Base-by-base conservation (phyloP, 35 echinoderm and acorn worm genomes). In the Apostichopus californicus region DNA sequence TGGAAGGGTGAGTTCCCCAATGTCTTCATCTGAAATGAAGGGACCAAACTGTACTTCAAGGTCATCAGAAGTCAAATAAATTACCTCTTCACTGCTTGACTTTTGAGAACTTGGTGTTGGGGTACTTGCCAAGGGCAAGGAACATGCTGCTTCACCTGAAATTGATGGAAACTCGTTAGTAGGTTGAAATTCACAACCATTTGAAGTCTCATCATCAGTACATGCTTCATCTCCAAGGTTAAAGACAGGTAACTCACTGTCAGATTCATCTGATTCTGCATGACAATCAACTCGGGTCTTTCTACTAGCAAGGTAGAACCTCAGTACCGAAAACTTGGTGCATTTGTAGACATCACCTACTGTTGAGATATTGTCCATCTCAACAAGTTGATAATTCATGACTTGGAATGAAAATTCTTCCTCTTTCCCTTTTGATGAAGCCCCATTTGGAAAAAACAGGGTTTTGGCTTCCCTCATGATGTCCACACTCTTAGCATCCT, bases 371-470 rank as follows among this genome's bases (percentile, higher is more conserved):
- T 84, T 57, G 54, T 84, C 55, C 81, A 84, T 84, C 54, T 84
- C 81, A 84, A 84, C 57, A 84, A 21, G 81, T 84, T 84, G 81
- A 17, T 84, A 89, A 34, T 89, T 77, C 87, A 72, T 89, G 10
- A 89, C 22, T 52, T 89, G 20, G 14, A 89, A 89, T 5, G 23
- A 28, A 89, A 89, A 70, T 25, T 72, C 61, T 89, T 72, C 87
- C 61, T 72, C 71, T 34, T 89, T 89, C 46, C 87, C 86, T 52
- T 17, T 89, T 89, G 52, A 55, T 70, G 61, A 72, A 72, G 46
- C 58, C 10, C 87, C 87, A 89, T 73, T 89, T 64, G n/a, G 63
- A 17, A 89, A 88, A 89, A 88, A 66, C 6, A 84, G 54, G 18
- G 9, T 26, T 55, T 89, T 89, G 17, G 61, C 87, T 14, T 72